Evolutionary conservation across 2,888 invertebrate genomes (phyloP), one percentile per base, ranked within the genome.

Genomic region (Parnassius apollo): DNA sequence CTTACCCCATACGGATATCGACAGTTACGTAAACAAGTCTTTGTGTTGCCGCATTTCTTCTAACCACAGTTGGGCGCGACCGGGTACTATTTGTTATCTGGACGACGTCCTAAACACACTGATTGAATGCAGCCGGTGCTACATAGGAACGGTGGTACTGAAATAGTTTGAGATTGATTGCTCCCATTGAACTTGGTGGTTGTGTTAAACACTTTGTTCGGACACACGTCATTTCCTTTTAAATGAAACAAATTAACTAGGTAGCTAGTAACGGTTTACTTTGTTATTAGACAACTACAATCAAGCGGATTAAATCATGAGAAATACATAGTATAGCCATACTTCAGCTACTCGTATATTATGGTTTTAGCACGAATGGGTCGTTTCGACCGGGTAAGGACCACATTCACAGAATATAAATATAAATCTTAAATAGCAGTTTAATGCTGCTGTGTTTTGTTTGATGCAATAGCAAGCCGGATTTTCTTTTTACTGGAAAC

Each of bases 1-100:
- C 67, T 69, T 67, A 49, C 22, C 60, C 79, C 78, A 69, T 61
- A 64, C 71, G 42, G 50, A 46, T 64, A 67, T 61, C 55, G 69
- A 66, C 75, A 71, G 73, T 76, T 75, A 75, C 78, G 68, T 84
- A 82, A 82, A 85, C 82, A 83, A 74, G 69, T 69, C 70, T 71
- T 62, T 65, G 56, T 57, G 45, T 18, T 55, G 52, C 61, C 55
- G 66, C 65, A 74, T 76, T 82, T 80, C 80, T 78, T 78, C 74
- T 71, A 78, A 79, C 73, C 71, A 74, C 82, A 82, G 82, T 80
- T 82, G 85, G 75, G 45, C 69, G 77, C 78, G 71, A 75, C 74
- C 76, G 71, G 71, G 66, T 67, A 61, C 68, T 77, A 73, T 81
- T 82, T 82, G 77, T 80, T 81, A 74, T 74, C 72, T 55, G 63